Base-by-base conservation (phyloP, 2,888 invertebrate species). In the Acanthopleura granulata region DNA sequence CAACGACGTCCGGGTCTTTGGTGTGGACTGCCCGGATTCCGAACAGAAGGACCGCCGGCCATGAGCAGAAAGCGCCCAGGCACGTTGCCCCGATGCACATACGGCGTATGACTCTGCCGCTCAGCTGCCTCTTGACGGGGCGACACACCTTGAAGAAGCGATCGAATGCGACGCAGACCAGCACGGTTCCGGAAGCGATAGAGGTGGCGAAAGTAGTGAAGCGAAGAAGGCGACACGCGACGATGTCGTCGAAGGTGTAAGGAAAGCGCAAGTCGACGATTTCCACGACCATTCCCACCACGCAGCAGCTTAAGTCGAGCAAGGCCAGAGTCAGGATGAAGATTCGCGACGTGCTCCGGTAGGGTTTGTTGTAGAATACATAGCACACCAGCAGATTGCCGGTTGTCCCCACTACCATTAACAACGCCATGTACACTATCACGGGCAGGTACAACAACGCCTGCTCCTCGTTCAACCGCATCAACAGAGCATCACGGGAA, bases 201-300 rank as follows among this genome's bases (percentile, higher is more conserved):
- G 83, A 86, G 49, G 87, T 86, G 11, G 84, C 83, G 9, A 85
- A 85, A 74, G 86, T 85, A 4, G 83, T 80, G 74, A 87, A 87
- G 15, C 87, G 78, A n/a, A 87, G 77, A n/a, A 87, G 76, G 77
- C 85, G 85, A 75, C 87, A 87, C 3, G 86, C 87, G 12, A 82
- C 80, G 0, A 85, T 82, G 12, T 84, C 83, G 76, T 85, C 81
- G 77, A 87, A 87, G 80, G 85, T 84, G 78, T 85, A 87, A n/a
- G 87, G 87, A 76, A 82, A 84, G 49, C 86, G 77, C n/a, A 87
- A 82, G 77, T 87, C 87, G 30, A 84, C 84, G 25, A 87, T 84
- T 77, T 87, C 87, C 30, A 86, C 86, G 30, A 86, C 86, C 82
- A 87, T 84, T 18, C 87, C 87, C n/a, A 87, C 81, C 14, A 86